Base-by-base conservation (phyloP, 2,113 vertebrate species). In the Ochotona curzoniae region DNA sequence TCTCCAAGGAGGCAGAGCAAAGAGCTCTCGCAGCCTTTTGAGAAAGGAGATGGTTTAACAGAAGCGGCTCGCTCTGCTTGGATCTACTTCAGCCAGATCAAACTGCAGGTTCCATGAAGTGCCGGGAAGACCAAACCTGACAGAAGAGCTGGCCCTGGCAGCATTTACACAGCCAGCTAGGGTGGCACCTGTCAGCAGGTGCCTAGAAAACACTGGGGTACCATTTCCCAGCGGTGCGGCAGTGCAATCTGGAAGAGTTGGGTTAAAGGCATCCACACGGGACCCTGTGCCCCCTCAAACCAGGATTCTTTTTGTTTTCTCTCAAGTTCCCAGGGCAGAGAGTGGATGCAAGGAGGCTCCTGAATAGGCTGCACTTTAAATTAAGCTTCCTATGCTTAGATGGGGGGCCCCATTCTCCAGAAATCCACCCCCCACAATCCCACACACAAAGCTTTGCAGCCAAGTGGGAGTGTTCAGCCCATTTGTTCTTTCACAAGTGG, bases 401-500 rank as follows among this genome's bases (percentile, higher is more conserved):
- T 90, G 14, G 14, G 74, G 90, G 79, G 64, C 93, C 69, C 44
- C 23, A 1, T 44, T n/a, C 87, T 91, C 57, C 89, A 60, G 87
- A 94, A 85, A 83, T 67, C 84, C 94, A 79, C n/a, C 54, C 54
- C 14, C 54, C 54, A 57, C 54, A 57, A 57, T 3, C 38, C 1
- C 2, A 54, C 38, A 61, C 83, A 54, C 0, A 1, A 78, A 83
- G 87, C 94, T 89, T 82, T 92, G 84, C 35, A 78, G 93, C 74
- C 54, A 57, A 57, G 54, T 57, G 54, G 7, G 91, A 73, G 38
- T 25, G 91, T 92, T 94, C 69, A 82, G 69, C 94, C 78, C 80
- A 90, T 93, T 94, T 93, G 61, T 18, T 30, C 91, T 96, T 94
- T 97, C 6, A 79, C 79, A 96, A 70, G 64, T 30, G 47, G 7